phyloP scores from a whole-genome alignment of 2,113 vertebrate species.

The Amphiprion percula region DNA sequence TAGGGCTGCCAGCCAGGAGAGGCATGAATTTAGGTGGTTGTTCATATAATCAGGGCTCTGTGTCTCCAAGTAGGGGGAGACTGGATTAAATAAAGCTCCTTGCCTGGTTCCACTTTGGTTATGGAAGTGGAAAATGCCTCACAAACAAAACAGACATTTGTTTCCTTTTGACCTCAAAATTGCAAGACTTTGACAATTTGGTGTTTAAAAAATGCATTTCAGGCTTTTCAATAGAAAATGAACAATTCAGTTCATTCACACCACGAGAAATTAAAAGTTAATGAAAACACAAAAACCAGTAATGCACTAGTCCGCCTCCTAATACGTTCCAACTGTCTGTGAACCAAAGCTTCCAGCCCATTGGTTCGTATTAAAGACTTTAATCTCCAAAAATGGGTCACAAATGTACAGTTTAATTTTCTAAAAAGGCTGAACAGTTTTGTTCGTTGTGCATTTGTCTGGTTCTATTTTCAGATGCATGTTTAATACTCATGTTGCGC shows the following conservation, averaged over 20 bases:
- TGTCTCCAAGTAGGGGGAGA: constrained; percentile 7
- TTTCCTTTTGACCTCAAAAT: neutral
- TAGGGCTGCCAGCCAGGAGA: neutral
- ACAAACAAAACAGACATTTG: neutral
- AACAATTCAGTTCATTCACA: neutral
- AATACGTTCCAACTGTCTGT: neutral
- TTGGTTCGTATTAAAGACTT: neutral
- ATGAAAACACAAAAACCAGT: neutral
- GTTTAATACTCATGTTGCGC: neutral
- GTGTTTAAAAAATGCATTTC: no score
- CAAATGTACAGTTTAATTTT: constrained; percentile 2
- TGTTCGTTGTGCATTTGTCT: neutral
- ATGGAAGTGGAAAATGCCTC: constrained; percentile 18
- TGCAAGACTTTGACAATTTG: no score
- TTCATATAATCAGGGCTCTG: constrained; percentile 30
- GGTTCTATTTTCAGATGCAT: neutral
- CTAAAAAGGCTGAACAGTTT: neutral
- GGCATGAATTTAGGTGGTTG: constrained; percentile 23
- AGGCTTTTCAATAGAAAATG: no score
- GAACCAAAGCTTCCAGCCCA: neutral
- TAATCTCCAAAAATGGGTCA: constrained; percentile 23
- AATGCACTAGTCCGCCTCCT: neutral
- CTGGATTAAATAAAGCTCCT: constrained; percentile 46
- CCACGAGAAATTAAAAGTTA: neutral
- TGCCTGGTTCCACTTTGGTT: constrained; percentile 25